These are phyloP conservation scores for Pantelozetes paolii DNA, from an alignment of 2,888 invertebrate species.

Conservation along the genomic window DNA sequence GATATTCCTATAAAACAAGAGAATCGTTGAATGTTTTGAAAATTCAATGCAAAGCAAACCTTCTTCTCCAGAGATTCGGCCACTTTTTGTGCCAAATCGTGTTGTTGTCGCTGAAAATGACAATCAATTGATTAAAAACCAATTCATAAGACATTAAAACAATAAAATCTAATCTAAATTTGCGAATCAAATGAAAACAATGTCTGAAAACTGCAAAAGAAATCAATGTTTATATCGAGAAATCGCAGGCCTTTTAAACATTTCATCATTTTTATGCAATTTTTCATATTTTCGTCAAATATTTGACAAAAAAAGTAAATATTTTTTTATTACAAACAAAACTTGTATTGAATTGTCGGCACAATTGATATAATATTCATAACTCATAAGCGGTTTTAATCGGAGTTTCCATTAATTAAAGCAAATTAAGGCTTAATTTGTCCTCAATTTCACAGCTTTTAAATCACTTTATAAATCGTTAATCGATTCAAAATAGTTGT, in stretches of 20 bases:
- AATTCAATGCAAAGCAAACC: background rate
- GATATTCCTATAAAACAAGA: constrained; percentile 21
- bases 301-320: too few relatives aligned
- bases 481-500: constrained; percentile 20
- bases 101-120: constrained; percentile 19
- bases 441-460: background rate
- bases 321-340: background rate
- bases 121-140: background rate
- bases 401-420: constrained; percentile 16
- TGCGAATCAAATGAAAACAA: background rate
- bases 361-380: background rate
- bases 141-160: background rate
- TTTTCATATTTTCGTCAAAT: too few relatives aligned
- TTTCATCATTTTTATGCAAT: too few relatives aligned
- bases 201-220: too few relatives aligned
- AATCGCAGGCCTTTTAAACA: too few relatives aligned
- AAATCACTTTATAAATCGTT: background rate
- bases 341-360: constrained; percentile 7
- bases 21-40: background rate
- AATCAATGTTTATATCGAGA: too few relatives aligned
- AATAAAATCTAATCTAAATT: background rate
- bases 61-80: constrained; percentile 27
- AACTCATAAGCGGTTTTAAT: background rate
- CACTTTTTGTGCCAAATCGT: constrained; percentile 25
- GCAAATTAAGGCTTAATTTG: background rate